Percentiles rank a stretch among this genome's conserved stretches.
phyloP scores from a whole-genome alignment of 1,140 invertebrate species.

The Drusus annulatus region DNA sequence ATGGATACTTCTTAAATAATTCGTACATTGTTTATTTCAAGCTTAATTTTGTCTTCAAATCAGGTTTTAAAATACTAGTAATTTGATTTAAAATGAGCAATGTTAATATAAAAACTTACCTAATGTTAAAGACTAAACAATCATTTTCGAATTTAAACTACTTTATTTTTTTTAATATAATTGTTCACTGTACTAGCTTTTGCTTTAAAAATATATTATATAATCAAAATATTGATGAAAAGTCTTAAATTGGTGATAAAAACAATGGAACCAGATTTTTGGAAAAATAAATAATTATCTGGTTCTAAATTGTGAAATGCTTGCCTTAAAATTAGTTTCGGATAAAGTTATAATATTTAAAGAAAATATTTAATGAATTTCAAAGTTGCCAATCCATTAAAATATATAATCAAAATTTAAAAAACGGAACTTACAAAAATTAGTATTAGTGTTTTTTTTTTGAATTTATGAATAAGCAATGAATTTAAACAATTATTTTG shows the following conservation, averaged over 20 bases:
- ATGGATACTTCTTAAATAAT: too few relatives aligned
- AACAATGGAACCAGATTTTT: neutral
- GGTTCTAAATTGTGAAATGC: neutral
- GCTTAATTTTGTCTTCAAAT: too few relatives aligned
- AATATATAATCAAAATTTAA: too few relatives aligned
- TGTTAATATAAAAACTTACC: neutral
- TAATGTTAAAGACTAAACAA: neutral
- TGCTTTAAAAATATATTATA: too few relatives aligned
- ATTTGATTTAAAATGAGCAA: too few relatives aligned
- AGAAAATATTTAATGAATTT: neutral
- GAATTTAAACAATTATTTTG: neutral
- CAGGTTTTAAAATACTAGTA: neutral
- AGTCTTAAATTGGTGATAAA: neutral
- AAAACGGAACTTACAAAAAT: too few relatives aligned
- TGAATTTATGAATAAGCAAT: too few relatives aligned
- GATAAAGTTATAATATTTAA: neutral
- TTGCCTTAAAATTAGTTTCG: constrained; percentile 2
- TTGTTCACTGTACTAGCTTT: too few relatives aligned
- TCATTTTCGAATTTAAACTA: neutral
- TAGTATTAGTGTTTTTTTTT: too few relatives aligned
- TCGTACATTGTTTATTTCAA: too few relatives aligned
- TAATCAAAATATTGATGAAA: neutral
- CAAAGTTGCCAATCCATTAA: too few relatives aligned
- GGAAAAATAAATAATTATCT: neutral
- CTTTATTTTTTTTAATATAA: neutral